Evolutionary conservation across 2,113 vertebrate genomes (phyloP).

Genomic region (Corynorhinus townsendii): DNA sequence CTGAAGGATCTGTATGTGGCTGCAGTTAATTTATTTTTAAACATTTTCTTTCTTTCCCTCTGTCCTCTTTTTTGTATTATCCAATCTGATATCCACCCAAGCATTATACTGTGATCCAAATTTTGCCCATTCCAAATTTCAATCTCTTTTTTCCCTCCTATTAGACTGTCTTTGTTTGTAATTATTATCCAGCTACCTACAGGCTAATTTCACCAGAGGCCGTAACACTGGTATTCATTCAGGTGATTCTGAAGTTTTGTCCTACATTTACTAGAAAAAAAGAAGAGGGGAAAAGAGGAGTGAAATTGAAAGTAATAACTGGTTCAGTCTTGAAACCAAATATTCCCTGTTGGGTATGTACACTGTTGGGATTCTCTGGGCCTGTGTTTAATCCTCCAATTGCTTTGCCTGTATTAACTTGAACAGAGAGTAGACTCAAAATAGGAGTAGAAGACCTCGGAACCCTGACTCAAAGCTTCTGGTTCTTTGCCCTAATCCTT

Average conservation of each 20-base stretch:
- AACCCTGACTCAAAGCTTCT: neutral
- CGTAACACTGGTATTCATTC: slow-evolving; percentile 18
- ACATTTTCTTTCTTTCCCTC: slow-evolving; percentile 48
- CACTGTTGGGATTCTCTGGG: neutral
- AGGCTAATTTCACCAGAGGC: neutral
- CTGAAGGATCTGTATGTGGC: slow-evolving; percentile 45
- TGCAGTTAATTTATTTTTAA: slow-evolving; percentile 63
- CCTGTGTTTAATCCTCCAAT: neutral
- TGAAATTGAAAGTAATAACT: slow-evolving; percentile 41
- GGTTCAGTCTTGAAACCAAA: slow-evolving; percentile 19
- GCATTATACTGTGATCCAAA: slow-evolving; percentile 13
- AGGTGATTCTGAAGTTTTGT: slow-evolving; percentile 44
- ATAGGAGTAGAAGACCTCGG: neutral
- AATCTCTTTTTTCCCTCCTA: neutral
- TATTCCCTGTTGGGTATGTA: neutral
- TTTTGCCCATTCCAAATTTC: slow-evolving; percentile 14
- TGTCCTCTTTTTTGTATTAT: slow-evolving; percentile 19
- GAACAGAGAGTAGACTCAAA: neutral
- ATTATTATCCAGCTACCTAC: slow-evolving; percentile 19
- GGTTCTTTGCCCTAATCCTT: neutral
- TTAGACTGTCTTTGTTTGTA: slow-evolving; percentile 38
- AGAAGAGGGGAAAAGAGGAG: neutral
- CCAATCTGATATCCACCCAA: slow-evolving; percentile 43
- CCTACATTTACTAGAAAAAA: neutral
- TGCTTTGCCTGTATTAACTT: slow-evolving; percentile 8